Evolutionary conservation across 23 tunicate genomes (phyloP), one percentile per base, ranked within the genome.

Genomic region (Styela clava): DNA sequence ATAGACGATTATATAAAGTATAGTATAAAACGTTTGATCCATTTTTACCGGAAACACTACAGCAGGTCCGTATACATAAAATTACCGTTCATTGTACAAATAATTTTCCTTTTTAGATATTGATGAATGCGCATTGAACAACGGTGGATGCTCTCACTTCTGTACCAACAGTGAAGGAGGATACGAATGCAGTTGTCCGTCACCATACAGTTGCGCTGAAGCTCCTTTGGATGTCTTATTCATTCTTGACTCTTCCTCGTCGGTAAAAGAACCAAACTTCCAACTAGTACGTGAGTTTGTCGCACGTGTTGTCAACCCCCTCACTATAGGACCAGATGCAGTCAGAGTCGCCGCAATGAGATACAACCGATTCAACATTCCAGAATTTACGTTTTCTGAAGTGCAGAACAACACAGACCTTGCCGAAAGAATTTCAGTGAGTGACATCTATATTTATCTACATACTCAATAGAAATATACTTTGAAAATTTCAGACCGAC

Each of bases 71-170:
- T n/a, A n/a, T n/a, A n/a, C n/a, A n/a, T n/a, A n/a, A n/a, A n/a
- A n/a, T n/a, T n/a, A n/a, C n/a, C n/a, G n/a, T n/a, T n/a, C n/a
- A n/a, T n/a, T n/a, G n/a, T n/a, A n/a, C n/a, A n/a, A n/a, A n/a
- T n/a, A n/a, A n/a, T n/a, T n/a, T n/a, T n/a, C n/a, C n/a, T 22
- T 74, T 81, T 23, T 79, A 89, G 99, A 96, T 64, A 91, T 91
- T 83, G 78, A 96, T 61, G 99, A 96, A 64, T 96, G 99, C 68
- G 87, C 83, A 0, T 61, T 29, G 24, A 81, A 95, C 91, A 95
- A 95, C 74, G 99, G 99, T 1, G 97, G 93, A 16, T 96, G 99
- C 79, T 91, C 99, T 35, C 90, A 93, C 83, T 74, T 19, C 74
- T 91, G 95, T 72, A 91, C 85, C 71, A 95, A 95, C 89, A 70